Base-by-base conservation (phyloP, 2,888 invertebrate species). In the Dryococelus australis region DNA sequence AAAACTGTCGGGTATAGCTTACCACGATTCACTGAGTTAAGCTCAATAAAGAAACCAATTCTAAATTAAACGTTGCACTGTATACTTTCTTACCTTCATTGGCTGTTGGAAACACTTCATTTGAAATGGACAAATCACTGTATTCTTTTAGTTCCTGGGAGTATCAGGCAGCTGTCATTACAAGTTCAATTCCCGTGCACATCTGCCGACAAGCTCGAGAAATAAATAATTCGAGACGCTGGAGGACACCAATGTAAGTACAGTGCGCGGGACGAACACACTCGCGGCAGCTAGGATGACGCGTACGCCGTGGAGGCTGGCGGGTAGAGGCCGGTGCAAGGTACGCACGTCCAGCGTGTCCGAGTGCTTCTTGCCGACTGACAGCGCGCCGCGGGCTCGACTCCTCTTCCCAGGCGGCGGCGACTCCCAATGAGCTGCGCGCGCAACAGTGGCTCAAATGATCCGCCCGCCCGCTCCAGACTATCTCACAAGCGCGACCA, bases 321-420 rank as follows among this genome's bases (percentile, higher is more conserved):
- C 65, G 8, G n/a, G 65, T 24, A 3, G 2, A 24, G 10, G 8
- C 10, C 16, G 47, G 47, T 13, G 1, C 12, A 10, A 1, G 0
- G 12, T 6, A 0, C 16, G 47, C 65, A 20, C 65, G n/a, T 20
- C 65, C 65, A 20, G 24, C 16, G 12, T 20, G 65, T 8, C 20
- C 65, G 65, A 65, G 24, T 65, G n/a, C 65, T n/a, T 65, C 65
- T 65, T n/a, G 24, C 65, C 65, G 65, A 65, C 65, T 65, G 65
- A 24, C 20, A 20, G 65, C 65, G n/a, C 8, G n/a, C 65, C 65
- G 65, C 65, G 24, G 24, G 51, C 51, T 20, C 4, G 51, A 12
- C 65, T 8, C 8, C 12, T 47, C 47, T 47, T 65, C 65, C 65
- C 0, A 20, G 65, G 1, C 65, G 65, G 8, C 20, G 13, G 24